These are phyloP conservation scores for Drosophila buzzatii DNA, from an alignment of 2,888 invertebrate species.

Conservation along the genomic window DNA sequence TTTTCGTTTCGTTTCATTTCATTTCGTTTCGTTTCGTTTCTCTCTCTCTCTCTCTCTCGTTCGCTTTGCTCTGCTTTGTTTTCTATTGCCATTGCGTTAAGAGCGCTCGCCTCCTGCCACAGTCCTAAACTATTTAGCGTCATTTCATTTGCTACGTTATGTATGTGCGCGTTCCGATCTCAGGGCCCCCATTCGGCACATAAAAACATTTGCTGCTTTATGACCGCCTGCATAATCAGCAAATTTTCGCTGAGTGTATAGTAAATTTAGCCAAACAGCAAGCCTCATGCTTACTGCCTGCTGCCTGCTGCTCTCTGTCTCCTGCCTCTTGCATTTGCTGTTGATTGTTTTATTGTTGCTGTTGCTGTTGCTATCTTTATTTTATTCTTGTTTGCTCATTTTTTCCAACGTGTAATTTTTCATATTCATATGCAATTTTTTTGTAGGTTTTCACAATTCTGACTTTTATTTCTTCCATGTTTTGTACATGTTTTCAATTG, in stretches of 20 bases:
- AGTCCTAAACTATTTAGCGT: conserved; percentile 74
- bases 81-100: conserved; percentile 49
- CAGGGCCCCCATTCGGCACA: conserved; percentile 48
- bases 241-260: conserved; percentile 68
- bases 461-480: background rate
- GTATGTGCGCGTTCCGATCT: conserved; percentile 20
- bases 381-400: background rate
- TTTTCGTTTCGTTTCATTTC: conserved; percentile 24
- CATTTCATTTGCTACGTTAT: conserved; percentile 61
- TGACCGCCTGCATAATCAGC: conserved; percentile 74
- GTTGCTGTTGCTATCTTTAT: background rate
- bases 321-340: conserved; percentile 26
- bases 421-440: conserved; percentile 1
- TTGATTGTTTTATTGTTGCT: conserved; percentile 42
- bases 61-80: conserved; percentile 12
- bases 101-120: conserved; percentile 26
- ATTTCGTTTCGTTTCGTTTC: background rate
- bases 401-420: background rate
- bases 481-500: background rate
- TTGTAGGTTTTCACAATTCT: background rate
- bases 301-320: too few species aligned
- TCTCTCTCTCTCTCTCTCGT: background rate
- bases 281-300: background rate
- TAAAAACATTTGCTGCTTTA: conserved; percentile 72
- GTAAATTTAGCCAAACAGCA: conserved; percentile 40